Base-by-base conservation (phyloP, 2,797 vertebrate species). In the Mus minutoides region DNA sequence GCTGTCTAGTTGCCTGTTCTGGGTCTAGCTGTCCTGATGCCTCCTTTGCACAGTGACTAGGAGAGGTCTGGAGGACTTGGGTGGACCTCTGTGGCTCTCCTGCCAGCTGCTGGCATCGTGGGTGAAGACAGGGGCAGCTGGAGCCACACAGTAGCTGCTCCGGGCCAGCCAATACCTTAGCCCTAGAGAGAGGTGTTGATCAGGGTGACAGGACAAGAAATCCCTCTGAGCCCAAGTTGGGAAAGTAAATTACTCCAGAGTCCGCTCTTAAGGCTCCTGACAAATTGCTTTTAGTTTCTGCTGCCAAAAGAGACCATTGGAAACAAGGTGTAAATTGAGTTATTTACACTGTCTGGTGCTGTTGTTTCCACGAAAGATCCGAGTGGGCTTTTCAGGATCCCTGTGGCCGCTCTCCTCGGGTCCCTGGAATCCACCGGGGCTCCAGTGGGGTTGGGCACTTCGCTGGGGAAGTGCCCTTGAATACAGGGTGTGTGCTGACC, bases 271-370 rank as follows among this genome's bases (percentile, higher is more conserved):
- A 97, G 95, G 69, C 62, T 91, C 80, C 37, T 96, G 95, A 97
- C 97, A 97, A 96, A 97, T 94, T 97, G 92, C 92, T 93, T 86
- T 95, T 60, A 69, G 85, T 90, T 94, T 88, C 82, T 90, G 73
- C 95, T 92, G 92, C 94, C 95, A 96, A 95, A 96, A 92, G 88
- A 96, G 94, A 95, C 92, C 91, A 95, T 69, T n/a, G 92, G 91
- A 95, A 97, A 94, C 94, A 88, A 92, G 90, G 94, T 97, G 89
- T 95, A 90, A 97, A 97, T 92, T 94, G 83, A 91, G 56, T 94
- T 95, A 94, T 97, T 97, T 94, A 92, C 90, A 89, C 88, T 21
- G 93, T 79, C 88, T 14, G 85, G 87, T 90, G 94, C 82, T 77
- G 78, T 83, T 93, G 78, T 94, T 89, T 78, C 83, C 60, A 29